phyloP scores from a whole-genome alignment of 2,797 vertebrate species.

The Anguilla megastoma region DNA sequence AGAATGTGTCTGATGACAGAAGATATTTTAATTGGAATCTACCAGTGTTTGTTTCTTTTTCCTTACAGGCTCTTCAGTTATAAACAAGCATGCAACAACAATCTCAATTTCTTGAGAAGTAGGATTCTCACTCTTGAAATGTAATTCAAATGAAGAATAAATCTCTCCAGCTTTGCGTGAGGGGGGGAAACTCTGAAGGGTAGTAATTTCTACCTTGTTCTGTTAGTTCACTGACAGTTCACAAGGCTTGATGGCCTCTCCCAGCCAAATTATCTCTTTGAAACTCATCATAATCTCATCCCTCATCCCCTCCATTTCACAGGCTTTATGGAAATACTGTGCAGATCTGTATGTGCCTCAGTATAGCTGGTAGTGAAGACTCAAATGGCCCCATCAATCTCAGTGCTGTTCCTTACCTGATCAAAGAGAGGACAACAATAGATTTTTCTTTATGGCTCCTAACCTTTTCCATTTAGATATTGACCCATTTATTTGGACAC shows the following conservation, averaged over 20 bases:
- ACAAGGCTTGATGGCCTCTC: conserved; percentile 45
- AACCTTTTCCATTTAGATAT: conserved; percentile 39
- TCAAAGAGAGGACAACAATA: conserved; percentile 47
- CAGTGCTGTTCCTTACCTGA: conserved; percentile 52
- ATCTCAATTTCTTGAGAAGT: background rate
- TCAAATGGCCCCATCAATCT: conserved; percentile 57
- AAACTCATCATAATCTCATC: conserved; percentile 50
- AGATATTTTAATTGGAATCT: no score
- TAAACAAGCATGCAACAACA: background rate
- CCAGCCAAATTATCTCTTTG: conserved; percentile 52
- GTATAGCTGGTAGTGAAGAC: conserved; percentile 41
- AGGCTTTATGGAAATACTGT: conserved; percentile 61
- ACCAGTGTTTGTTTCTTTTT: background rate
- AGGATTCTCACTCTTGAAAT: conserved; percentile 51
- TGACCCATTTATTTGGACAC: conserved; percentile 37
- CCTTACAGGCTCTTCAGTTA: background rate
- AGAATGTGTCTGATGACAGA: background rate
- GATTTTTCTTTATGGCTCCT: conserved; percentile 46
- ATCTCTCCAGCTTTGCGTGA: conserved; percentile 32
- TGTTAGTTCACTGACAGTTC: conserved; percentile 39
- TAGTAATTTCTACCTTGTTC: conserved; percentile 33
- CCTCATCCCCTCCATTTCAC: conserved; percentile 55
- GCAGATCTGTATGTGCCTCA: conserved; percentile 47
- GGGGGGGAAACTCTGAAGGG: conserved; percentile 15
- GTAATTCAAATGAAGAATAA: conserved; percentile 35